These are phyloP conservation scores for Corythucha ciliata DNA, from an alignment of 2,888 invertebrate species.

Conservation along the genomic window DNA sequence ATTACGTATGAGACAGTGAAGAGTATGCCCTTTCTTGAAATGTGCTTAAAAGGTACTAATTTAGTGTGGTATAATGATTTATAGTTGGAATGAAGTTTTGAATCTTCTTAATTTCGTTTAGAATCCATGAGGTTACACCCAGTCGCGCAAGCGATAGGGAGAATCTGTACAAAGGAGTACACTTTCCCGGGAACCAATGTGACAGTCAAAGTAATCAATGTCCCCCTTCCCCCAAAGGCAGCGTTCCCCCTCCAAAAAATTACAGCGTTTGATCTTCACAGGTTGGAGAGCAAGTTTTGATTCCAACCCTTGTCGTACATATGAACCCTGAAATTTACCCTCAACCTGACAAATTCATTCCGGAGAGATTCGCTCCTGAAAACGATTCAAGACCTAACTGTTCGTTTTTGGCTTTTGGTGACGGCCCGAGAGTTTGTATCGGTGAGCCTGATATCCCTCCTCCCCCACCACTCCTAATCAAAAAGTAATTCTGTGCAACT, in stretches of 20 bases:
- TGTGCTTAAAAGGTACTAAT: constrained; percentile 22
- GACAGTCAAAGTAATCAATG: constrained; percentile 13
- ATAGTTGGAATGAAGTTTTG: background rate
- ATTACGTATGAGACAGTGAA: constrained; percentile 21
- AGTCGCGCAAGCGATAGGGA: background rate
- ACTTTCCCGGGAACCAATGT: constrained; percentile 13
- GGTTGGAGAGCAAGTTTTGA: constrained; percentile 13
- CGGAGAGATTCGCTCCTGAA: constrained; percentile 17
- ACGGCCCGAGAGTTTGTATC: constrained; percentile 22
- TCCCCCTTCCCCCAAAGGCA: no score
- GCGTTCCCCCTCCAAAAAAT: no score
- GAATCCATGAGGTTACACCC: constrained; percentile 21
- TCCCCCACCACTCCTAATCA: background rate
- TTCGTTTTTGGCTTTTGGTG: constrained; percentile 17
- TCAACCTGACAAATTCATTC: constrained; percentile 13
- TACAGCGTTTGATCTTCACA: background rate
- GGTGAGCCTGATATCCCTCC: constrained; percentile 15
- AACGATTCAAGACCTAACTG: constrained; percentile 11
- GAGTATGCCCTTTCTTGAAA: constrained; percentile 24
- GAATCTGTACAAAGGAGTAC: constrained; percentile 19
- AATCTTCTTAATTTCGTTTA: background rate
- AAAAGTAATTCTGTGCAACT: background rate
- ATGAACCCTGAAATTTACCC: constrained; percentile 19
- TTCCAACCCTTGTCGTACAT: constrained; percentile 10
- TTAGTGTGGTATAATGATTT: background rate